phyloP scores from a whole-genome alignment of 2,797 vertebrate genomes.

The Ispidina lecontei region DNA sequence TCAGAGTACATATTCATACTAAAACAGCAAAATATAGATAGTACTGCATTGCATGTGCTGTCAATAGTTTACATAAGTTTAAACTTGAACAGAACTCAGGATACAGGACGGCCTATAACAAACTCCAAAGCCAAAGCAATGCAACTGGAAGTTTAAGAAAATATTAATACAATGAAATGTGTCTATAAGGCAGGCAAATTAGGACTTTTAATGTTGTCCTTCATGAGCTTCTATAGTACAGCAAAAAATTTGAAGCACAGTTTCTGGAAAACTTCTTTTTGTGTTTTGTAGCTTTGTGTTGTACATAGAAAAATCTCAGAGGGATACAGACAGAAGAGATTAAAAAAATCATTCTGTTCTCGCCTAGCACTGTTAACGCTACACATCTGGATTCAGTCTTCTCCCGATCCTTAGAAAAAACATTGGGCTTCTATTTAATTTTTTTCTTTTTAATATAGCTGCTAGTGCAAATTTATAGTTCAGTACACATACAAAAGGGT shows the following conservation, averaged over 20 bases:
- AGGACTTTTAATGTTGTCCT: conserved; percentile 56
- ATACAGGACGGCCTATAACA: conserved; percentile 73
- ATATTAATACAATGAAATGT: conserved; percentile 64
- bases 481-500: neutral
- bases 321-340: conserved; percentile 14
- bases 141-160: conserved; percentile 66
- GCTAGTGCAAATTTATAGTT: conserved; percentile 62
- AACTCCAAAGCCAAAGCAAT: conserved; percentile 76
- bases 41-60: conserved; percentile 75
- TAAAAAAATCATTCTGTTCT: conserved; percentile 33
- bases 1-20: conserved; percentile 75
- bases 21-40: conserved; percentile 73
- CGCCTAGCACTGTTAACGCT: conserved; percentile 22
- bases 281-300: conserved; percentile 49
- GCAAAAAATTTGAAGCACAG: conserved; percentile 50
- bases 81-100: conserved; percentile 72
- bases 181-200: conserved; percentile 68
- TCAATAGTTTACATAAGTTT: conserved; percentile 71
- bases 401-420: conserved; percentile 35
- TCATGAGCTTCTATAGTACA: conserved; percentile 71
- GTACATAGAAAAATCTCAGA: conserved; percentile 51
- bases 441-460: conserved; percentile 6
- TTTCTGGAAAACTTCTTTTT: conserved; percentile 56
- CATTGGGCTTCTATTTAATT: neutral
- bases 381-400: conserved; percentile 16